These are phyloP conservation scores for Dasyurus viverrinus DNA, from an alignment of 2,113 vertebrate species.

Conservation along the genomic window DNA sequence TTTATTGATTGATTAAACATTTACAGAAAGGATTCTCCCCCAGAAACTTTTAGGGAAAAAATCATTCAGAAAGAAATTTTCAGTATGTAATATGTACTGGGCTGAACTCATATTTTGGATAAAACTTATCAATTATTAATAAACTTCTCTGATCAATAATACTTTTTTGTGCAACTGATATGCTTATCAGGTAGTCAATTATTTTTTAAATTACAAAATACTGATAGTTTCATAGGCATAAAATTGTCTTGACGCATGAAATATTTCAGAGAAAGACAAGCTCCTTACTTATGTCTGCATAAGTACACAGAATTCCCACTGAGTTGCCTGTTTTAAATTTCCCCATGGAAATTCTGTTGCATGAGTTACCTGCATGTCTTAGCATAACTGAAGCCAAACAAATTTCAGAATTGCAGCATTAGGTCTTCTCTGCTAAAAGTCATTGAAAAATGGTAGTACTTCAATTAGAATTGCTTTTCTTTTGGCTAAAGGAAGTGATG, in stretches of 20 bases:
- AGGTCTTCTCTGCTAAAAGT: not conserved
- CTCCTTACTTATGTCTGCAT: not conserved
- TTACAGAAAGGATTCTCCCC: not conserved
- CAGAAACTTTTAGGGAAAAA: not conserved
- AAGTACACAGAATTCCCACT: not conserved
- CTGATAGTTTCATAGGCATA: not conserved
- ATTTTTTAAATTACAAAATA: slow-evolving; percentile 10
- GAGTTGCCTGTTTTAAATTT: not conserved
- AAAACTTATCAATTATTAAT: not conserved
- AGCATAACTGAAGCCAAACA: not conserved
- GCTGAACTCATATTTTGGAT: too few species aligned
- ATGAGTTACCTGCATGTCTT: not conserved
- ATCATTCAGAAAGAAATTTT: not conserved
- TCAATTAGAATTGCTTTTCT: slow-evolving; percentile 22
- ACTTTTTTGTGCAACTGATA: slow-evolving; percentile 1
- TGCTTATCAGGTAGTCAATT: not conserved
- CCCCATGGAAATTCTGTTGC: not conserved
- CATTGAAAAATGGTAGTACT: slow-evolving; percentile 1
- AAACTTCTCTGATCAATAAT: not conserved
- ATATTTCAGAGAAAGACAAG: not conserved
- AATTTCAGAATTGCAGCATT: slow-evolving; percentile 15
- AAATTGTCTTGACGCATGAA: not conserved
- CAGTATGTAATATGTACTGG: not conserved
- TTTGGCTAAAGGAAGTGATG: slow-evolving; percentile 10
- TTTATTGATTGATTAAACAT: not conserved